phyloP scores from a whole-genome alignment of 2,113 vertebrate species.

The Malurus cyaneus region DNA sequence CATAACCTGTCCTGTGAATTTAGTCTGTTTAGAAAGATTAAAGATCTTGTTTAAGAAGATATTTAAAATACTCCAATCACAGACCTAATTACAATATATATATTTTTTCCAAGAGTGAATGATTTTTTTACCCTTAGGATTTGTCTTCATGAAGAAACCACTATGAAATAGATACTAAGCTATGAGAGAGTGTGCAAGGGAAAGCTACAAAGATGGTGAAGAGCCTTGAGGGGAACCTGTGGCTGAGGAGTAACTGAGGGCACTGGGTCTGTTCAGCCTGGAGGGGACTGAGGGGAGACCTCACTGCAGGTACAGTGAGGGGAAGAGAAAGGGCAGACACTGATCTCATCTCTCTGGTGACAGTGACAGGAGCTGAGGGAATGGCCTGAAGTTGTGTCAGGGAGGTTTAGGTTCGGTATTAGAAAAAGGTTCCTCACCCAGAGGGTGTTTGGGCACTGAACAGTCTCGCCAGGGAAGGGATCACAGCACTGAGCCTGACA shows the following conservation, averaged over 20 bases:
- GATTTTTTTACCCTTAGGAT: background rate
- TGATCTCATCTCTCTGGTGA: background rate
- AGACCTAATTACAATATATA: background rate
- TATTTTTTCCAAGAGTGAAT: background rate
- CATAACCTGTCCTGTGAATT: background rate
- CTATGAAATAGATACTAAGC: background rate
- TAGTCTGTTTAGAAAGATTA: background rate
- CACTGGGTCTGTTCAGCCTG: background rate
- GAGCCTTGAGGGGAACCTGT: fast-evolving
- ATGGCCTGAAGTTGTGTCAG: background rate
- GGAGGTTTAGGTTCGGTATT: background rate
- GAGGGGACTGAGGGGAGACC: background rate
- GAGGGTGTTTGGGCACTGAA: background rate
- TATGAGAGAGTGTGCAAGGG: background rate
- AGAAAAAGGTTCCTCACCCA: background rate
- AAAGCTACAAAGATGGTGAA: background rate
- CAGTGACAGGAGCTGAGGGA: fast-evolving
- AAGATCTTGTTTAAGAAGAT: background rate
- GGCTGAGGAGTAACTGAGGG: background rate
- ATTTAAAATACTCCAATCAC: background rate
- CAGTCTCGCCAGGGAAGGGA: background rate
- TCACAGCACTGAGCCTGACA: background rate
- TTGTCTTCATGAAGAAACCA: background rate
- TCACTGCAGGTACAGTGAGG: background rate
- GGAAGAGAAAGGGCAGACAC: background rate